These are phyloP conservation scores for Triplophysa tibetana DNA, from an alignment of 2,113 vertebrate genomes.

Conservation along the genomic window DNA sequence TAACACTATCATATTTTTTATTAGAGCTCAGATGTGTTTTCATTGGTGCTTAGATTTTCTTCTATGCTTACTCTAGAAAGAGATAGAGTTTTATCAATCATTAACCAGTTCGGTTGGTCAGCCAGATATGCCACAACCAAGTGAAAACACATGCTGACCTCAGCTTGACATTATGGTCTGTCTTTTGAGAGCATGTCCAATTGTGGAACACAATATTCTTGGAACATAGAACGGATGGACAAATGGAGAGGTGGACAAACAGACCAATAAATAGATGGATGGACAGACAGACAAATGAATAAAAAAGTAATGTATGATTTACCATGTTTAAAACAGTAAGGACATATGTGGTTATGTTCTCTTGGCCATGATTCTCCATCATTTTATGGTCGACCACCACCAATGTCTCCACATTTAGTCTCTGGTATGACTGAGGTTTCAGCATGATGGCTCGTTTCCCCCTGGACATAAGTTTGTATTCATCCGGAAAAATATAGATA, in stretches of 20 bases:
- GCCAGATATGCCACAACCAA: not conserved
- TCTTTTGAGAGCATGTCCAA: not conserved
- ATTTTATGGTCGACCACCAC: constrained; percentile 88
- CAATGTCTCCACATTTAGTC: constrained; percentile 85
- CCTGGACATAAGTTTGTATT: constrained; percentile 73
- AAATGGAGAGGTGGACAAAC: not conserved
- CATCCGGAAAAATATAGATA: constrained; percentile 77
- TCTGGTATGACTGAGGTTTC: constrained; percentile 66
- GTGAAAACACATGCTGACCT: constrained; percentile 27
- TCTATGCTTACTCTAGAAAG: not conserved
- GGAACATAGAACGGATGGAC: not conserved
- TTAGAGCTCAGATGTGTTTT: not conserved
- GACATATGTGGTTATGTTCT: constrained; percentile 88
- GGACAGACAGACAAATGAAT: not conserved
- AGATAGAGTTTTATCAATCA: constrained; percentile 2
- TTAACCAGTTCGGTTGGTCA: constrained; percentile 7
- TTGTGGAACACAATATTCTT: not conserved
- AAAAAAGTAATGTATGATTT: constrained; percentile 40
- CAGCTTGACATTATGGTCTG: not conserved
- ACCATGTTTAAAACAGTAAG: constrained; percentile 91
- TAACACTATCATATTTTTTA: constrained; percentile 20
- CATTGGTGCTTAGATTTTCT: not conserved
- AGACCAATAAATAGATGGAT: not conserved
- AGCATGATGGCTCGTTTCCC: constrained; percentile 73
- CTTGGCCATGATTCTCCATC: constrained; percentile 83